Base-by-base conservation (phyloP, 2,888 invertebrate species). In the Xestia sexstrigata region DNA sequence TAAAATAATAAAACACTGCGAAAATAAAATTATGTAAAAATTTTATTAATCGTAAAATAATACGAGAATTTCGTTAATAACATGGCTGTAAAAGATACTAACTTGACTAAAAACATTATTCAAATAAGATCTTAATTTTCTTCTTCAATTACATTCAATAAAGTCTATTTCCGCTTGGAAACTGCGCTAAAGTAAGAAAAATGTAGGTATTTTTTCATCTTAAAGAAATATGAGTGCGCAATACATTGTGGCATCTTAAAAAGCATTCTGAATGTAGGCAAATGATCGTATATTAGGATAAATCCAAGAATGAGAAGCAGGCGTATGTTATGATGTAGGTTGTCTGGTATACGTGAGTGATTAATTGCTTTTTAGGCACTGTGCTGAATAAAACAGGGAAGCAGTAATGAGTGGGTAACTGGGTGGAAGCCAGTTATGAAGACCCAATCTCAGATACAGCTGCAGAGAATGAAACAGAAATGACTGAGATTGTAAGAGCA, bases 291-390 rank as follows among this genome's bases (percentile, higher is more conserved):
- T 91, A 84, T 92, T 91, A 91, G 85, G 83, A 88, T 88, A 88
- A 88, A 90, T 89, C 82, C 88, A 87, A 87, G 91, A 89, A 91
- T 91, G 88, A 92, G 90, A 91, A 91, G 90, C 83, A 89, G 85
- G 82, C 89, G 85, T 92, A 90, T 89, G 82, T 91, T 90, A 90
- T 89, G 83, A 87, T 89, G 83, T 88, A 77, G 82, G 63, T 69
- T 77, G 80, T 84, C 73, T 81, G 69, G 67, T 76, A 67, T 71
- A 76, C 78, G n/a, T 66, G 39, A 4, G 68, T 63, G 65, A 81
- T 78, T 73, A n/a, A 77, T 45, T 67, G 70, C 65, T 65, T 78
- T 78, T 72, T 70, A 65, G 4, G 26, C 13, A 26, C 17, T 20
- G 23, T 42, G 23, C 2, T 15, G 26, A 17, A 58, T 58, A 47